Conservation (phyloP, 1,140 invertebrate species). For the Drosophila bocqueti region DNA sequence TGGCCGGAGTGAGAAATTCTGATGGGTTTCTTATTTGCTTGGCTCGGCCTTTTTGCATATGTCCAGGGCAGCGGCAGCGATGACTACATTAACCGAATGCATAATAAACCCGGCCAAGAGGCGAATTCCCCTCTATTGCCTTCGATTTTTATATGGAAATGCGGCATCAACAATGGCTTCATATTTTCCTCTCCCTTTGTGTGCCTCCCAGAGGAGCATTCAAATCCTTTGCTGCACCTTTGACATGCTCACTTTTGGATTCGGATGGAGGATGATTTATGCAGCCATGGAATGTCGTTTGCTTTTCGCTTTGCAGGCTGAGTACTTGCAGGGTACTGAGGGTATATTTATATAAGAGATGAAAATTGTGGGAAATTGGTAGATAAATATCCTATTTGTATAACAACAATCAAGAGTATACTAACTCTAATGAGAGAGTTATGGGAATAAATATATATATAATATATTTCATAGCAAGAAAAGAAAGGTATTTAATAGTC, state of each 20-base stretch:
- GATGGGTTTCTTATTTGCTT: conserved; percentile 83
- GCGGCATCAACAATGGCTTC: conserved; percentile 76
- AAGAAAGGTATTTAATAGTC: background rate
- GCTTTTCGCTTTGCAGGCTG: conserved; percentile 34
- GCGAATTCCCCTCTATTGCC: conserved; percentile 45
- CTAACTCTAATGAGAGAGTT: no score
- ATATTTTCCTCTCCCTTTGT: conserved; percentile 64
- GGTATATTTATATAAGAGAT: background rate
- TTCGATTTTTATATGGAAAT: conserved; percentile 81
- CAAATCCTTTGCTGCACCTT: conserved; percentile 82
- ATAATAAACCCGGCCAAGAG: conserved; percentile 61
- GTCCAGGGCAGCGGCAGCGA: conserved; percentile 58
- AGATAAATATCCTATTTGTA: no score
- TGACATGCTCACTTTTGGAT: conserved; percentile 75
- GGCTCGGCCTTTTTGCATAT: conserved; percentile 72
- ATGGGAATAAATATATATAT: no score
- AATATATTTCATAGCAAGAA: background rate
- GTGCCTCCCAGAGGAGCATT: conserved; percentile 53
- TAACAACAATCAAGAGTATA: background rate
- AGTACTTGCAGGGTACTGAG: conserved; percentile 7
- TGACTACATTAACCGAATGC: conserved; percentile 81
- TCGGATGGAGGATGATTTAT: conserved; percentile 70
- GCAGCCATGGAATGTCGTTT: conserved; percentile 74
- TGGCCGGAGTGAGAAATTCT: conserved; percentile 81
- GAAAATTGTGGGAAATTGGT: no score